Conservation (phyloP, 2,113 vertebrate species). For the Muntiacus reevesi region DNA sequence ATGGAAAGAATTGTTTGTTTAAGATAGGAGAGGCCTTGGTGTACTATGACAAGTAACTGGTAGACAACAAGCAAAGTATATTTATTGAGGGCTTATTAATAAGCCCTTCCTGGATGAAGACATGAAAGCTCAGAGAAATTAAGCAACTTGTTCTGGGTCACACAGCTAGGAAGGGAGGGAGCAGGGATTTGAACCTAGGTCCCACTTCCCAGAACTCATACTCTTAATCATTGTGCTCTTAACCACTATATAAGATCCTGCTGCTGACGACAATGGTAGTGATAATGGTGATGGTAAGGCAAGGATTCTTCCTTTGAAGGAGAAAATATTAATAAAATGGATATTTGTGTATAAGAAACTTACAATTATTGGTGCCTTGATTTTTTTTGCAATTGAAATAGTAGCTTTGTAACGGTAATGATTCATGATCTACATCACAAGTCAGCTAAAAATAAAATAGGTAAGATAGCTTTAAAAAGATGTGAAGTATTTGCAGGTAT, state of each 20-base stretch:
- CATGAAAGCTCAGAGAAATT: background rate
- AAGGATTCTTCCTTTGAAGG: background rate
- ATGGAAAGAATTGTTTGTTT: background rate
- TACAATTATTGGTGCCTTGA: background rate
- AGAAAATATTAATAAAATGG: background rate
- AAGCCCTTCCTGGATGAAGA: background rate
- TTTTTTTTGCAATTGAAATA: constrained; percentile 30
- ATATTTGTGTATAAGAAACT: background rate
- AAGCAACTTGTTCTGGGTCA: background rate
- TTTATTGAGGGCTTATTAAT: background rate
- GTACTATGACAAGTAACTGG: background rate
- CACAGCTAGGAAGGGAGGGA: background rate
- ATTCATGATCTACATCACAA: background rate
- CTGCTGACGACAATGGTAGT: background rate
- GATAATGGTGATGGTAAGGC: background rate
- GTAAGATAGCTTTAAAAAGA: constrained; percentile 37
- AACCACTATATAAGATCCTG: background rate
- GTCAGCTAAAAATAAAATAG: constrained; percentile 26
- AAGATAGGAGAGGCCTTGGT: background rate
- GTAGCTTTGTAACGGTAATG: background rate
- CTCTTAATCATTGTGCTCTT: background rate
- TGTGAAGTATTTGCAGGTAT: background rate
- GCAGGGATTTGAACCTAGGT: background rate
- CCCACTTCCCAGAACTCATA: background rate
- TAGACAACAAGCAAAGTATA: background rate